phyloP scores from a whole-genome alignment of 1,140 invertebrate species.

The Drosophila kepulauana region DNA sequence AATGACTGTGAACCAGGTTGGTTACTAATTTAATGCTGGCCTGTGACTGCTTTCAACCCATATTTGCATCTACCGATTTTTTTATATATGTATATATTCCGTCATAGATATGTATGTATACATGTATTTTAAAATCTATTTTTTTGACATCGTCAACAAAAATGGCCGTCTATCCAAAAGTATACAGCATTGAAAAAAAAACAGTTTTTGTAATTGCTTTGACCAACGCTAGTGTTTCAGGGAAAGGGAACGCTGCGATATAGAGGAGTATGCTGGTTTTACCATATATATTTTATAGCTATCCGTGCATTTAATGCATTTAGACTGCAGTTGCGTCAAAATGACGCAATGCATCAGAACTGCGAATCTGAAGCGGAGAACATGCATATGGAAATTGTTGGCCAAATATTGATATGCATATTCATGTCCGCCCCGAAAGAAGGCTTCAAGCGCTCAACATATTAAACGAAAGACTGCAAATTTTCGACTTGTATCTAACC shows the following conservation, averaged over 20 bases:
- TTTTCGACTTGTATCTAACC: background rate
- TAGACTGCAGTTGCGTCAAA: slow-evolving; percentile 53
- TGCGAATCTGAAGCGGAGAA: slow-evolving; percentile 27
- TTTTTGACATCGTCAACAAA: slow-evolving; percentile 25
- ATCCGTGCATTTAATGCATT: slow-evolving; percentile 66
- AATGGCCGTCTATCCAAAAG: slow-evolving; percentile 34
- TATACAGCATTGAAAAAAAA: slow-evolving; percentile 37
- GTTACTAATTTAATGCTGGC: slow-evolving; percentile 72
- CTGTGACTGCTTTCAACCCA: slow-evolving; percentile 6
- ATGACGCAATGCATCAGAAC: slow-evolving; percentile 46
- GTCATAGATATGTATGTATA: slow-evolving; percentile 18
- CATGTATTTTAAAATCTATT: slow-evolving; percentile 40
- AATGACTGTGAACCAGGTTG: slow-evolving; percentile 56
- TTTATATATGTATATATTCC: slow-evolving; percentile 14
- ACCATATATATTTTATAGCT: slow-evolving; percentile 49
- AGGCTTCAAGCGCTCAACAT: background rate
- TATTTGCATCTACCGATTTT: slow-evolving; percentile 37
- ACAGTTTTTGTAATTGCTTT: slow-evolving; percentile 73
- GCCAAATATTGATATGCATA: slow-evolving; percentile 43
- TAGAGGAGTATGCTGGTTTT: background rate
- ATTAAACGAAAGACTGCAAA: background rate
- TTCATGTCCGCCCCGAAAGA: slow-evolving; percentile 1
- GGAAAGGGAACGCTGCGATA: slow-evolving; percentile 31
- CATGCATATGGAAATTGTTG: slow-evolving; percentile 45
- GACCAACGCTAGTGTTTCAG: slow-evolving; percentile 55